Conservation (phyloP, 2,797 vertebrate genomes). For the Astyanax mexicanus region DNA sequence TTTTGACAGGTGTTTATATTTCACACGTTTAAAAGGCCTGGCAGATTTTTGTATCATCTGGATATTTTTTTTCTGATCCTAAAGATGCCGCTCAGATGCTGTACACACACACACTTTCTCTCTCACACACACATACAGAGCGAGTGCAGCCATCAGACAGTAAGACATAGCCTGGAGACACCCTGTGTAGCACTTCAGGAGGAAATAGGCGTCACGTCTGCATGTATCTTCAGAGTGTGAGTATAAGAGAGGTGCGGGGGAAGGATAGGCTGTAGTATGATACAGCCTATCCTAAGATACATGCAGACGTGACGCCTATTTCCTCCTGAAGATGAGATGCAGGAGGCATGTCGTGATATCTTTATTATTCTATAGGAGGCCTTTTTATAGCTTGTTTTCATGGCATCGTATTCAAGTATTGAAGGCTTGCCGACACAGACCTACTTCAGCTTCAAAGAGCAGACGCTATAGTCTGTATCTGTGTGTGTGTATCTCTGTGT, state of each 20-base stretch:
- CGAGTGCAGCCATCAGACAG: not conserved
- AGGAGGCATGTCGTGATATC: not conserved
- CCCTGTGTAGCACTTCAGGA: not conserved
- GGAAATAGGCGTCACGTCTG: not conserved
- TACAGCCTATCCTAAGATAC: not conserved
- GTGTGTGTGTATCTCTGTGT: not conserved
- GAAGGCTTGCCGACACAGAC: no score
- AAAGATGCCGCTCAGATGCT: not conserved
- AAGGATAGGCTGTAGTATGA: not conserved
- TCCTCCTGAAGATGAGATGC: not conserved
- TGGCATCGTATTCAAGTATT: not conserved
- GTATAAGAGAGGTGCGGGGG: not conserved
- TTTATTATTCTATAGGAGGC: not conserved
- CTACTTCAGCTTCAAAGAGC: not conserved
- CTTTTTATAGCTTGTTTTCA: not conserved
- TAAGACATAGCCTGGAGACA: constrained; percentile 16
- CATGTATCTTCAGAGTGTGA: not conserved
- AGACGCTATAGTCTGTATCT: not conserved
- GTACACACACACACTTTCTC: not conserved
- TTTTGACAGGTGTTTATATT: constrained; percentile 2
- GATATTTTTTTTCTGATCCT: constrained; percentile 5
- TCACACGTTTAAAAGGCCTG: not conserved
- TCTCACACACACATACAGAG: not conserved
- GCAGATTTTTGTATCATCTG: not conserved
- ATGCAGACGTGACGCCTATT: not conserved